Base-by-base conservation (phyloP, 2,888 invertebrate species). In the Trachelus troglodyta region DNA sequence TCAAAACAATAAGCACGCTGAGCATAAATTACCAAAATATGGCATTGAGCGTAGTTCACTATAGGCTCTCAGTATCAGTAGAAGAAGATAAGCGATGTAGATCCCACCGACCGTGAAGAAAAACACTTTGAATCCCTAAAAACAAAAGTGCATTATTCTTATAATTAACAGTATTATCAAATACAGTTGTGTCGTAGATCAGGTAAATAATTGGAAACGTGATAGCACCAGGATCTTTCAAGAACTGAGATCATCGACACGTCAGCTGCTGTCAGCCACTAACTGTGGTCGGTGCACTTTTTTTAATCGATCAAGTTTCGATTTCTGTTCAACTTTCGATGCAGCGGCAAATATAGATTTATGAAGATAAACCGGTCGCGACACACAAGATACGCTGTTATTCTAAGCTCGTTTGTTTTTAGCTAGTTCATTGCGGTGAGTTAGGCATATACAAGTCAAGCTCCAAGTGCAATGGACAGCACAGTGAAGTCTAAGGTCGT, bases 11-110 rank as follows among this genome's bases (percentile, higher is more conserved):
- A 71, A 31, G 23, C 6, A 56, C 6, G 0, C 0, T 56, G 23
- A 56, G 2, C 23, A 31, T 33, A 71, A 34, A 94, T 95, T 93
- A 98, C 98, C 98, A 92, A 99, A 99, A 93, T 97, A 99, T 81
- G 99, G 98, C 98, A 99, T 98, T 69, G 97, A 96, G 87, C 98
- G 94, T 76, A 99, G 93, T 92, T 99, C 99, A 81, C 96, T 97
- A 92, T 98, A 99, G 34, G 99, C 98, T 89, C 96, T 95, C 79
- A 98, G 92, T 85, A 98, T 95, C 82, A 99, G 93, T 87, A 97
- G 94, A 34, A 95, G 91, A 86, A 99, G 93, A 92, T 98, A 98
- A 73, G 97, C 92, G 84, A 98, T 93, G 92, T 99, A 99, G 85
- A 98, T 91, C 76, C 95, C 94, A 81, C 97, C 95, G 85, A 96